A percentile compares a stretch with the other conserved stretches of the same genome.
These are phyloP conservation scores for Hippolais icterina DNA, from an alignment of 2,113 vertebrate species.

Conservation along the genomic window DNA sequence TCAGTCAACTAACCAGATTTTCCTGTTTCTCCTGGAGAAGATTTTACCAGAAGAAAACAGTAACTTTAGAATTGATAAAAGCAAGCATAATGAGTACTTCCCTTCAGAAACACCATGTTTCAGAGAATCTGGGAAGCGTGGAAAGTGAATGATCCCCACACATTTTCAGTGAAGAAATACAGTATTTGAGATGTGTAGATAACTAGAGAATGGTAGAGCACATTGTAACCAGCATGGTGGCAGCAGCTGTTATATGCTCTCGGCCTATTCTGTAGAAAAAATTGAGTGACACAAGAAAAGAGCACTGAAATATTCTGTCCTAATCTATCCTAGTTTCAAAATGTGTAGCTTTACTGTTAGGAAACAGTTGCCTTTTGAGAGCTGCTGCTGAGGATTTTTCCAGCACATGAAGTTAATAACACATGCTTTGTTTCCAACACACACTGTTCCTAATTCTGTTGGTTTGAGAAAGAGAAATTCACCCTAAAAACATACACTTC, in stretches of 20 bases:
- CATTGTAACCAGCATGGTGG: not conserved
- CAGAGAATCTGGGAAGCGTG: not conserved
- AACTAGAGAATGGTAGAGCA: not conserved
- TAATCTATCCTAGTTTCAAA: not conserved
- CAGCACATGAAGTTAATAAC: not conserved
- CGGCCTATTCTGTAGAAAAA: not conserved
- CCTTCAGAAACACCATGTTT: not conserved
- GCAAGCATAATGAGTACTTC: not conserved
- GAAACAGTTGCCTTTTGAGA: constrained; percentile 16
- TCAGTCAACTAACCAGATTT: not conserved
- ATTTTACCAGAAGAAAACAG: not conserved
- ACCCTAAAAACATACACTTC: not conserved
- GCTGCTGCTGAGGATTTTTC: not conserved
- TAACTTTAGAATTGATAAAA: not conserved
- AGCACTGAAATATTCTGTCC: not conserved
- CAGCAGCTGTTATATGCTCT: not conserved
- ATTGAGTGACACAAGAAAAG: not conserved
- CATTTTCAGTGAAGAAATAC: not conserved
- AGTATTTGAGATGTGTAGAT: not conserved
- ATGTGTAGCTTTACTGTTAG: not conserved
- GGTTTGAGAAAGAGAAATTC: not conserved
- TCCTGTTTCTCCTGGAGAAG: not conserved
- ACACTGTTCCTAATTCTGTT: not conserved
- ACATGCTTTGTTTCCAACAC: not conserved
- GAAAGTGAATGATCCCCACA: not conserved